Evolutionary conservation across 1,140 invertebrate species (phyloP).

Genomic region (Whitmania pigra): DNA sequence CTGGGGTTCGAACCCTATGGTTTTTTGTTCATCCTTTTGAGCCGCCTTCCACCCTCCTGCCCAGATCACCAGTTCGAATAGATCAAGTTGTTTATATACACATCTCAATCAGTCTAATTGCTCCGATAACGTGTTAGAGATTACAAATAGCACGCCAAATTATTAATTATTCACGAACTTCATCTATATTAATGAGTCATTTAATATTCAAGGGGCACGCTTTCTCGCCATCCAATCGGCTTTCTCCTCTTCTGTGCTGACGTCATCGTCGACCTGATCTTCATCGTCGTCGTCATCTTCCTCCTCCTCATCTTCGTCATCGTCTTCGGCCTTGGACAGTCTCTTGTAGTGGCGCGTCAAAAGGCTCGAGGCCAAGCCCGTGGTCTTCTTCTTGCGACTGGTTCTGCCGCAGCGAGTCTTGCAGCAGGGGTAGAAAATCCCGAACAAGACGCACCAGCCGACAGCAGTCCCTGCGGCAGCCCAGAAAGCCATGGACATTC

Average conservation of each 20-base stretch:
- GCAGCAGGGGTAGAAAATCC: constrained; percentile 13
- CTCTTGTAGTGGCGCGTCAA: neutral
- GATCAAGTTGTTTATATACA: no score
- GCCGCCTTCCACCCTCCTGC: no score
- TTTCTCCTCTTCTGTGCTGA: constrained; percentile 4
- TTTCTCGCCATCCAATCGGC: constrained; percentile 1
- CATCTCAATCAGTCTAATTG: no score
- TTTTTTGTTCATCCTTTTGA: no score
- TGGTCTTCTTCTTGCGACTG: constrained; percentile 4
- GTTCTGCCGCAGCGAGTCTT: neutral
- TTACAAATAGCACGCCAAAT: no score
- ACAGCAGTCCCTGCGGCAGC: neutral
- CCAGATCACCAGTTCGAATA: no score
- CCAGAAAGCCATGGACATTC: neutral
- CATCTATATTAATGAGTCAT: no score
- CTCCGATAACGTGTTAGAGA: no score
- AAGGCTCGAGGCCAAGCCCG: constrained; percentile 6
- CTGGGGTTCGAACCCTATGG: no score
- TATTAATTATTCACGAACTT: no score
- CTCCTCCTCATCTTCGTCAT: neutral
- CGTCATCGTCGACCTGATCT: neutral
- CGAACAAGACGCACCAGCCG: constrained; percentile 12
- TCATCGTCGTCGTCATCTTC: neutral
- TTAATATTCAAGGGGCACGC: no score
- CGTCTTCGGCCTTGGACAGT: neutral